phyloP scores from a whole-genome alignment of 2,797 vertebrate species.

The Thamnophis elegans region DNA sequence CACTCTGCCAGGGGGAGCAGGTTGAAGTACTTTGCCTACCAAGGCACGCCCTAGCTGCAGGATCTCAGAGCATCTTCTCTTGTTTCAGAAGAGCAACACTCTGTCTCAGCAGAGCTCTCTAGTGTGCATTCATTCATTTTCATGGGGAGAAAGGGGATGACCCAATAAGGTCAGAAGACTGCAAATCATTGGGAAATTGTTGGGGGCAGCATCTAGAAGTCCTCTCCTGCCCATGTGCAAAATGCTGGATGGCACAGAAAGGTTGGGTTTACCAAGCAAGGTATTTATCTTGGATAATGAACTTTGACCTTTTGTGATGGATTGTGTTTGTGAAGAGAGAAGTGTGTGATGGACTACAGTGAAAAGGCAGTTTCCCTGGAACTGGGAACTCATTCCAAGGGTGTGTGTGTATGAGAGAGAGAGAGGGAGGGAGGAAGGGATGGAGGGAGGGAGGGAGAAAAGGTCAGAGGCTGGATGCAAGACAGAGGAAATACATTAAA shows the following conservation, averaged over 20 bases:
- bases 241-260: background rate
- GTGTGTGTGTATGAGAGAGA: background rate
- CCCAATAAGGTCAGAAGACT: background rate
- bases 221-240: background rate
- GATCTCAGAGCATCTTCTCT: background rate
- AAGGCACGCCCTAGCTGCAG: background rate
- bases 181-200: background rate
- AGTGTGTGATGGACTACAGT: background rate
- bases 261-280: background rate
- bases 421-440: no score
- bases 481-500: background rate
- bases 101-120: background rate
- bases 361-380: background rate
- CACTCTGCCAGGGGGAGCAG: background rate
- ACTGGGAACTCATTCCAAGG: background rate
- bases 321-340: background rate
- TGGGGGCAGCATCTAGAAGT: background rate
- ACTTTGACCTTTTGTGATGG: background rate
- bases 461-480: background rate
- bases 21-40: background rate
- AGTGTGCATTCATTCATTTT: background rate
- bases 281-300: background rate
- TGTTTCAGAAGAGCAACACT: background rate
- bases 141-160: background rate
- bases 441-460: background rate